Percentiles rank a stretch among this genome's conserved stretches.
phyloP scores from a whole-genome alignment of 2,113 vertebrate genomes.

The Synchiropus splendidus region DNA sequence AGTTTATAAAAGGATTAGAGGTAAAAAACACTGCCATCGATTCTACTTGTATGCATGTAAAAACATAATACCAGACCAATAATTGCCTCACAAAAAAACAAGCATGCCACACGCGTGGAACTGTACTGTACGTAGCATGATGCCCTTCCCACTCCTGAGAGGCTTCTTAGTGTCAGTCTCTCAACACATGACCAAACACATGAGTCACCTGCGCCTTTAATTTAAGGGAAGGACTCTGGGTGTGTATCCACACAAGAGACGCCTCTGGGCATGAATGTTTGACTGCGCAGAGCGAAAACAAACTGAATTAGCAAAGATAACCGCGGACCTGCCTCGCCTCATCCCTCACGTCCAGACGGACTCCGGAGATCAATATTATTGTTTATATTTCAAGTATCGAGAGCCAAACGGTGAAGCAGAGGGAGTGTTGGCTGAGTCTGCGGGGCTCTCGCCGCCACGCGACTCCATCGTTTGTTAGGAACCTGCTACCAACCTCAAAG shows the following conservation, averaged over 20 bases:
- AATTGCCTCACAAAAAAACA: no score
- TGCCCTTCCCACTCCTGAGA: no score
- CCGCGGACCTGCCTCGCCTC: constrained; percentile 2
- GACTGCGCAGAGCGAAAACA: constrained; percentile 7
- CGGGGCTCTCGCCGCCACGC: constrained; percentile 35
- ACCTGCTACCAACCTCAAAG: constrained; percentile 30
- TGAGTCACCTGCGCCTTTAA: constrained; percentile 17
- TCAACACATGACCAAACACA: no score
- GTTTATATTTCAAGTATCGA: constrained; percentile 32
- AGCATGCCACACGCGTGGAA: no score
- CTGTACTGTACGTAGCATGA: no score
- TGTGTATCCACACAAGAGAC: constrained; percentile 17
- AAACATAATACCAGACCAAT: no score
- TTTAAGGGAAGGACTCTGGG: constrained; percentile 21
- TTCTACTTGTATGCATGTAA: no score
- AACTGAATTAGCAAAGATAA: constrained; percentile 2
- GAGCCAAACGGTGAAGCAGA: constrained; percentile 19
- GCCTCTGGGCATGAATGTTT: constrained; percentile 26
- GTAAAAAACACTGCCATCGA: no score
- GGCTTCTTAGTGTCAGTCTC: no score
- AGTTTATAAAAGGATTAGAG: no score
- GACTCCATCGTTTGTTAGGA: constrained; percentile 39
- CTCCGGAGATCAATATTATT: constrained; percentile 47
- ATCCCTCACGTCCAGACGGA: constrained; percentile 4
- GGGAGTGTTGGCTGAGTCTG: constrained; percentile 20